Evolutionary conservation across 2,888 invertebrate species (phyloP).

Genomic region (Omphaloscelis lunosa): DNA sequence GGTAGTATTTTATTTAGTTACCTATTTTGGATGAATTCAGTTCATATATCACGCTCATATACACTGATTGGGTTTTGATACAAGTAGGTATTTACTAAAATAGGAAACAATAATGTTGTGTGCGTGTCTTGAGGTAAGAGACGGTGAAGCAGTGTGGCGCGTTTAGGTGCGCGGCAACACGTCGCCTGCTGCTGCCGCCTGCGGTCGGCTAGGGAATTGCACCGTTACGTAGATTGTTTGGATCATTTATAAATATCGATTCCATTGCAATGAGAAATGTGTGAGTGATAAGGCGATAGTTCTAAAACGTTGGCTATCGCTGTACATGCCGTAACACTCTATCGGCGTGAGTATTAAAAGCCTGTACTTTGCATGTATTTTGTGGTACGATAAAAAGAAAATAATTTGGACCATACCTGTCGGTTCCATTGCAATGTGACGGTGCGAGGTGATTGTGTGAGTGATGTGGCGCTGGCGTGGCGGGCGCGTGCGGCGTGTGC

Average conservation of each 20-base stretch:
- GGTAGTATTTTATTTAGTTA: background rate
- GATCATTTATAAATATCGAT: constrained; percentile 72
- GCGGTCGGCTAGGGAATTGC: too few relatives aligned
- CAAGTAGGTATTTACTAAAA: too few relatives aligned
- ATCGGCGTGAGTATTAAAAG: background rate
- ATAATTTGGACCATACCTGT: constrained; percentile 65
- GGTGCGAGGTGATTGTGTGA: constrained; percentile 88
- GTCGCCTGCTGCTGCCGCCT: too few relatives aligned
- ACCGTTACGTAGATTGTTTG: background rate
- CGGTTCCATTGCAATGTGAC: constrained; percentile 87
- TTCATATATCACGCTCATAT: background rate
- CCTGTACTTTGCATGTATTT: background rate
- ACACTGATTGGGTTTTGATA: background rate
- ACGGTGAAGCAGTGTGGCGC: background rate
- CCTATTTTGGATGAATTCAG: background rate
- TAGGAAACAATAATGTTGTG: background rate
- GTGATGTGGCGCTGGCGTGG: constrained; percentile 89
- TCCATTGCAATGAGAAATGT: constrained; percentile 89
- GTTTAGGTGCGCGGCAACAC: too few relatives aligned
- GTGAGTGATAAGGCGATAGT: constrained; percentile 83
- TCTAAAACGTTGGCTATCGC: constrained; percentile 35
- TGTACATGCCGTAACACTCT: background rate
- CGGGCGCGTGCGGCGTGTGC: constrained; percentile 86
- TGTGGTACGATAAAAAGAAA: background rate
- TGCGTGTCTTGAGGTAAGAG: background rate